Percentiles rank a stretch among this genome's conserved stretches.
Conservation (phyloP, 2,888 invertebrate genomes). For the Mystacides longicornis region DNA sequence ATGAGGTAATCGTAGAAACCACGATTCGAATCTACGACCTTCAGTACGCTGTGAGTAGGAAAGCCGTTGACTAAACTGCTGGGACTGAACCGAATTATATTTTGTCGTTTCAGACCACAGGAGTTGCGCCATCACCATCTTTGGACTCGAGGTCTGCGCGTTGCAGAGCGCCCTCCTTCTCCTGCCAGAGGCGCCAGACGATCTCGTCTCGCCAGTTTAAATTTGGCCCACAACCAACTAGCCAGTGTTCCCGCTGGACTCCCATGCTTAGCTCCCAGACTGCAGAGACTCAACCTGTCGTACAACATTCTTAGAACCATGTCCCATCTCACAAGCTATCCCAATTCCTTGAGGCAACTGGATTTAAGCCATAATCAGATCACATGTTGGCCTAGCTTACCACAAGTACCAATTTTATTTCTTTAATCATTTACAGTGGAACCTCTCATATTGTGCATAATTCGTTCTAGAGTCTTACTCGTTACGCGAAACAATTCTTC, state of each 20-base stretch:
- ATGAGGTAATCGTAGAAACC: too few species aligned
- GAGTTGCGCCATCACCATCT: slow-evolving; percentile 69
- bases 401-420: slow-evolving; percentile 46
- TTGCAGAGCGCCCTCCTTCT: slow-evolving; percentile 55
- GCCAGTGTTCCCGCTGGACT: slow-evolving; percentile 79
- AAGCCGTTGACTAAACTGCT: too few species aligned
- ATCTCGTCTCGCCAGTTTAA: slow-evolving; percentile 66
- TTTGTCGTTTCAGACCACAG: slow-evolving; percentile 39
- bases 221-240: slow-evolving; percentile 87
- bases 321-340: slow-evolving; percentile 86
- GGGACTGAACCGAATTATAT: too few species aligned
- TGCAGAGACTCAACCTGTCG: slow-evolving; percentile 84
- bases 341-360: slow-evolving; percentile 79
- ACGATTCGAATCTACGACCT: too few species aligned
- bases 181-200: slow-evolving; percentile 47
- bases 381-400: slow-evolving; percentile 81
- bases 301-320: slow-evolving; percentile 72
- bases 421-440: not conserved
- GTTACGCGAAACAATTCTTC: not conserved
- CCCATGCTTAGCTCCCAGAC: slow-evolving; percentile 81
- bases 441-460: not conserved
- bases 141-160: slow-evolving; percentile 63
- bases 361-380: slow-evolving; percentile 92
- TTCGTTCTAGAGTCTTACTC: too few species aligned
- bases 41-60: too few species aligned